Percentiles rank a stretch among this genome's conserved stretches.
These are phyloP conservation scores for Agrotis segetum DNA, from an alignment of 2,888 invertebrate species.

Conservation along the genomic window DNA sequence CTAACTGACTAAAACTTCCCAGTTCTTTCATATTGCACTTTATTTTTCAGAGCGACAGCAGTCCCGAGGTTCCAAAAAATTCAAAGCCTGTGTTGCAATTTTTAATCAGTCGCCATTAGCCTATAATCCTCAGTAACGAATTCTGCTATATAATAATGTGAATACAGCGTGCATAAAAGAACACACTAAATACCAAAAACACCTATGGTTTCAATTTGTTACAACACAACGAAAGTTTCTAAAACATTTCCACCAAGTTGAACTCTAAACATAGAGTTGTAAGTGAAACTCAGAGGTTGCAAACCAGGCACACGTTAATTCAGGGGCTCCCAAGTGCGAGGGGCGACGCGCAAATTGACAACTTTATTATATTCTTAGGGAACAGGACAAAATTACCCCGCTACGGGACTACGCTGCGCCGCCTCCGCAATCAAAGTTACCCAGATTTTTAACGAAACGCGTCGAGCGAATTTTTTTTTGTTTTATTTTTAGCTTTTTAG, in stretches of 20 bases:
- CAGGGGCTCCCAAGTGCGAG: slow-evolving; percentile 47
- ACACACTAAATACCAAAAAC: neutral
- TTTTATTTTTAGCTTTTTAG: slow-evolving; percentile 30
- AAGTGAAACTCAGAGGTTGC: slow-evolving; percentile 45
- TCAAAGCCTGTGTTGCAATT: no score
- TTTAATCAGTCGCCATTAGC: no score
- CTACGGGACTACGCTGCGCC: slow-evolving; percentile 39
- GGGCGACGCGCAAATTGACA: slow-evolving; percentile 72
- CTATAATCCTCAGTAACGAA: no score
- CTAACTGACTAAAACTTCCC: no score
- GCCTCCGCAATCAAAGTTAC: slow-evolving; percentile 63
- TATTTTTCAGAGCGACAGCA: no score
- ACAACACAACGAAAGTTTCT: slow-evolving; percentile 19
- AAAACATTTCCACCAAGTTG: slow-evolving; percentile 45
- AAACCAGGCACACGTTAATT: slow-evolving; percentile 61
- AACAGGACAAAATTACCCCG: slow-evolving; percentile 62
- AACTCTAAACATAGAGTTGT: slow-evolving; percentile 46
- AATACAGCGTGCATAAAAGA: neutral
- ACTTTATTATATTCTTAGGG: slow-evolving; percentile 75
- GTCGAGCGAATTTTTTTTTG: slow-evolving; percentile 28
- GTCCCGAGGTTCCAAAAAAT: no score
- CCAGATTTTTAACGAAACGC: slow-evolving; percentile 57
- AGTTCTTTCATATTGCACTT: no score
- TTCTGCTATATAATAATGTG: no score
- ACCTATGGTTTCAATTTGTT: slow-evolving; percentile 35